phyloP scores from a whole-genome alignment of 2,113 vertebrate species.

The Boleophthalmus pectinirostris region DNA sequence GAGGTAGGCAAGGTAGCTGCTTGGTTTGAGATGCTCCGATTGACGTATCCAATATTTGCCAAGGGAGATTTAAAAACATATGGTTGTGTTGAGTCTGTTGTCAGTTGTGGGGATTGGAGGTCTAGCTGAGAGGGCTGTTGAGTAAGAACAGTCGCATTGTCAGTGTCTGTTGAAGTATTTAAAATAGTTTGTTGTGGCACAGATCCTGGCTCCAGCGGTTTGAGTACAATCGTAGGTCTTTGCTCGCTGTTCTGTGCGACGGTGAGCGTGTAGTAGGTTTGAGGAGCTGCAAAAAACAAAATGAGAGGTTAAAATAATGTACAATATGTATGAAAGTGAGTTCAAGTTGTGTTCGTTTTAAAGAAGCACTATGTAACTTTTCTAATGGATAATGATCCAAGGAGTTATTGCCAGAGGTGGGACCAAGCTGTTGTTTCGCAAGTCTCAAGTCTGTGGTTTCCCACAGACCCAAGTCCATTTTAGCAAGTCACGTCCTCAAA shows the following conservation, averaged over 20 bases:
- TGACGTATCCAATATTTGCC: background rate
- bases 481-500: no score
- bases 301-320: background rate
- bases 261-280: slow-evolving; percentile 46
- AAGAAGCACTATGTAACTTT: no score
- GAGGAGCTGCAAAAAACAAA: slow-evolving; percentile 27
- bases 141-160: background rate
- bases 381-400: no score
- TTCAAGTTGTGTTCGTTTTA: no score
- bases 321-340: background rate
- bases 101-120: background rate
- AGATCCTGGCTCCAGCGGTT: slow-evolving; percentile 1
- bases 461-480: no score
- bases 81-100: background rate
- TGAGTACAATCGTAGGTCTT: background rate
- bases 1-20: background rate
- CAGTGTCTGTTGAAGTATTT: background rate
- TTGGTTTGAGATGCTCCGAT: slow-evolving; percentile 15
- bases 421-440: no score
- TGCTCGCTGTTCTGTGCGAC: background rate
- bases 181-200: background rate
- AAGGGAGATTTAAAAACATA: background rate
- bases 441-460: no score
- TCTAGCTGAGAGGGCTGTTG: fast-evolving
- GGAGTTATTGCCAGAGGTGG: no score